Evolutionary conservation across 2,888 invertebrate species (phyloP), one percentile per base, ranked within the genome.

Genomic region (Flabesymbios commensalis): DNA sequence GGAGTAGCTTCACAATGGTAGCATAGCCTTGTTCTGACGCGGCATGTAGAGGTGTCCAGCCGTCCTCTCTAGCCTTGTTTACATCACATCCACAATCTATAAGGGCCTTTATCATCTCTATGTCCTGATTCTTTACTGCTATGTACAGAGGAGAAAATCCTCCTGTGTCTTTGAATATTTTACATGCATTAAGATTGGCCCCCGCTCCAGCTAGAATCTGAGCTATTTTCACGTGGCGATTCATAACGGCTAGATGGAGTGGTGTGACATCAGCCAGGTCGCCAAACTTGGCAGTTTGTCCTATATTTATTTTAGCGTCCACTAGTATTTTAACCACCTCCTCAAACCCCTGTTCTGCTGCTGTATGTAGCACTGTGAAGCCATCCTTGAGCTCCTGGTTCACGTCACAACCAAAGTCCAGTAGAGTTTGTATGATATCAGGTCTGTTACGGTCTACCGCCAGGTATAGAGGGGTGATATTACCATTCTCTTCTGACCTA

Each of bases 141-240:
- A 74, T 48, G 24, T 69, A 69, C 1, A 76, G 64, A 4, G 77
- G 74, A 3, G 74, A 72, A n/a, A 74, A 67, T 10, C 64, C 64
- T 28, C 55, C 47, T 19, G 29, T 55, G 3, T 54, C 64, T 17
- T 59, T 56, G 56, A 53, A 64, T 2, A 42, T 33, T 32, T 67
- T 59, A 3, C 45, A 33, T 5, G 43, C 57, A 47, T 68, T 68
- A 1, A 68, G 24, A 32, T 67, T 51, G 28, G 67, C 64, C 2
- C 59, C 61, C 19, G 42, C 33, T 7, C 43, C 36, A 5, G 52
- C 43, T 7, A 68, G 60, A 7, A 59, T 19, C 10, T 41, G 36
- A 3, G 55, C 55, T 2, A 64, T 60, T 19, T 49, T 48, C 17
- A 45, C 24, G 51, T 62, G 64, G 5, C 57, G 45, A 41, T 69